Conservation (phyloP, 2,888 invertebrate species). For the Eristalis intricaria region DNA sequence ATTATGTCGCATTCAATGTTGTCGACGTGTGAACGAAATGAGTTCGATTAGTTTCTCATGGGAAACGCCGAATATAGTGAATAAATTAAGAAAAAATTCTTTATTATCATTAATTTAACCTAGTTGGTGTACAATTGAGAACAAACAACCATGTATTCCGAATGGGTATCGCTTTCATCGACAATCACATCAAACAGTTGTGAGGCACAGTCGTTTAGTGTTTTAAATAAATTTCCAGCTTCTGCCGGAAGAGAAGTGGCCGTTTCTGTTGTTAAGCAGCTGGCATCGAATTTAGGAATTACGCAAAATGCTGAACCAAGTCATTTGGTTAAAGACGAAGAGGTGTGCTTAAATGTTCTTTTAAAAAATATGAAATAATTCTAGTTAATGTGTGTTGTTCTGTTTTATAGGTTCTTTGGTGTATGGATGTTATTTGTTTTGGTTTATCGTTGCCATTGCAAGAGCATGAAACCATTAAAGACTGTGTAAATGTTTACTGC, state of each 20-base stretch:
- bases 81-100: constrained; percentile 16
- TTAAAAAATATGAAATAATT: not conserved
- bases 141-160: constrained; percentile 82
- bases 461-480: constrained; percentile 96
- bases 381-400: not conserved
- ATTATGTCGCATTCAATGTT: constrained; percentile 34
- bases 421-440: constrained; percentile 93
- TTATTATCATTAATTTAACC: constrained; percentile 6
- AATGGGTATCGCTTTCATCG: constrained; percentile 83
- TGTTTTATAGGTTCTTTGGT: constrained; percentile 90
- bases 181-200: constrained; percentile 82
- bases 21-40: constrained; percentile 57
- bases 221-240: constrained; percentile 84
- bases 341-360: constrained; percentile 83
- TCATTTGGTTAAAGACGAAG: constrained; percentile 90
- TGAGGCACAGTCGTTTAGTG: constrained; percentile 82
- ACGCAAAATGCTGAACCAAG: constrained; percentile 93
- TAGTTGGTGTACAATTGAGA: constrained; percentile 6
- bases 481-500: constrained; percentile 98
- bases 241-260: constrained; percentile 85
- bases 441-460: constrained; percentile 94
- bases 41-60: constrained; percentile 34
- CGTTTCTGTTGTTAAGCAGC: constrained; percentile 84
- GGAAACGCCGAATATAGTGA: constrained; percentile 13
- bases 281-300: constrained; percentile 85